Evolutionary conservation across 2,888 invertebrate species (phyloP).

Genomic region (Epirrita christyi): DNA sequence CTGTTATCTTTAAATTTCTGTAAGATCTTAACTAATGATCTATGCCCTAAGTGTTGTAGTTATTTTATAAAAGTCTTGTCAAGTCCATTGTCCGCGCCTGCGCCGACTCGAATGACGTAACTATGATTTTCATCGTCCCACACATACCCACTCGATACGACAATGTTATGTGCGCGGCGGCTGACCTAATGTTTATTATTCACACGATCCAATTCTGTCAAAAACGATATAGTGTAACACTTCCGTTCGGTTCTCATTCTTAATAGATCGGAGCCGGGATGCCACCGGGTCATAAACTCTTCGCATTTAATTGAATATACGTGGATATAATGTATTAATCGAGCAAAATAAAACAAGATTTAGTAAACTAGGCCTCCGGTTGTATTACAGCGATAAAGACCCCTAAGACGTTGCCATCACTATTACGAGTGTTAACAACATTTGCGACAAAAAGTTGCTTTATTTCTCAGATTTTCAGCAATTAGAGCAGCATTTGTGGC

Average conservation of each 20-base stretch:
- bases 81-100: conserved; percentile 61
- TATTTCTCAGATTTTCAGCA: conserved; percentile 80
- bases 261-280: conserved; percentile 52
- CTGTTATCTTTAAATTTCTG: not conserved
- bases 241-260: conserved; percentile 57
- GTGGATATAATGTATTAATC: conserved; percentile 34
- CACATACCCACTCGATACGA: conserved; percentile 53
- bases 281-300: conserved; percentile 30
- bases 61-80: conserved; percentile 13
- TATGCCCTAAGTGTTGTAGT: not conserved
- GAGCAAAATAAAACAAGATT: conserved; percentile 31
- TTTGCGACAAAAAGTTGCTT: conserved; percentile 69
- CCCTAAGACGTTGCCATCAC: conserved; percentile 55
- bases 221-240: conserved; percentile 56
- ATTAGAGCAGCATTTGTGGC: conserved; percentile 71
- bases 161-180: conserved; percentile 46
- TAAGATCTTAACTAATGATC: not conserved
- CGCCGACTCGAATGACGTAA: conserved; percentile 51
- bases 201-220: conserved; percentile 71
- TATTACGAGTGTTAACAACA: conserved; percentile 68
- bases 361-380: conserved; percentile 40
- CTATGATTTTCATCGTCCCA: conserved; percentile 49
- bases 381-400: conserved; percentile 48
- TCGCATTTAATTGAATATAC: conserved; percentile 26
- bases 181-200: conserved; percentile 67